Conservation (phyloP, 2,888 invertebrate species). For the Linnaemya vulpina region DNA sequence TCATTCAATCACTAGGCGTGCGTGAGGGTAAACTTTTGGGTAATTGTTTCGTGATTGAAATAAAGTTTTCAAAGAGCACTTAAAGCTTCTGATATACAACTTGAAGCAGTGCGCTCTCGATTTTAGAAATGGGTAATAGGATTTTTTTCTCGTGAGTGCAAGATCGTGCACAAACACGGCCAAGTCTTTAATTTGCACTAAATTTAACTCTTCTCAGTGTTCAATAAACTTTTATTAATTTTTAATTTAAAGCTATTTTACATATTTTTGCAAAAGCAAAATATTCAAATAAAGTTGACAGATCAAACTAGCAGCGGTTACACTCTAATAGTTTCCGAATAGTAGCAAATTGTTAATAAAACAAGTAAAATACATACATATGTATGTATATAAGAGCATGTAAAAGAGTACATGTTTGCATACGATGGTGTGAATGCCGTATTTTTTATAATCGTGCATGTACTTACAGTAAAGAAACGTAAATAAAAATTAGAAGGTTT, state of each 20-base stretch:
- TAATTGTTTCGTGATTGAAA: no score
- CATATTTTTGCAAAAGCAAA: slow-evolving; percentile 1
- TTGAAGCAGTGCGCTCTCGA: no score
- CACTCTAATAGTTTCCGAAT: slow-evolving; percentile 61
- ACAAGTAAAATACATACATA: not conserved
- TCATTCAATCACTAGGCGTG: no score
- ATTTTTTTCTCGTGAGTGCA: no score
- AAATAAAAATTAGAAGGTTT: slow-evolving; percentile 47
- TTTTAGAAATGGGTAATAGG: no score
- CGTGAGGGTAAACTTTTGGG: no score
- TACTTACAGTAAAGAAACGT: slow-evolving; percentile 27
- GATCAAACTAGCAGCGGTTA: slow-evolving; percentile 52
- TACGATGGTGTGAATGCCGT: not conserved
- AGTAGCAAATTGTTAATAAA: slow-evolving; percentile 38
- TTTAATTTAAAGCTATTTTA: not conserved
- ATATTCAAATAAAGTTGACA: slow-evolving; percentile 17
- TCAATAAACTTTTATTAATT: not conserved
- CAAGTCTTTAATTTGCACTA: not conserved
- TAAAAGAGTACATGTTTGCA: no score
- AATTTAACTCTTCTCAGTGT: not conserved
- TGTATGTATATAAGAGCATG: not conserved
- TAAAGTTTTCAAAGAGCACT: no score
- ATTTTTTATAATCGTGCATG: not conserved
- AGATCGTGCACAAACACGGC: no score
- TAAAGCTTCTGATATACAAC: no score